Evolutionary conservation across 2,888 invertebrate genomes (phyloP).

Genomic region (Drosophila kambysellisi): DNA sequence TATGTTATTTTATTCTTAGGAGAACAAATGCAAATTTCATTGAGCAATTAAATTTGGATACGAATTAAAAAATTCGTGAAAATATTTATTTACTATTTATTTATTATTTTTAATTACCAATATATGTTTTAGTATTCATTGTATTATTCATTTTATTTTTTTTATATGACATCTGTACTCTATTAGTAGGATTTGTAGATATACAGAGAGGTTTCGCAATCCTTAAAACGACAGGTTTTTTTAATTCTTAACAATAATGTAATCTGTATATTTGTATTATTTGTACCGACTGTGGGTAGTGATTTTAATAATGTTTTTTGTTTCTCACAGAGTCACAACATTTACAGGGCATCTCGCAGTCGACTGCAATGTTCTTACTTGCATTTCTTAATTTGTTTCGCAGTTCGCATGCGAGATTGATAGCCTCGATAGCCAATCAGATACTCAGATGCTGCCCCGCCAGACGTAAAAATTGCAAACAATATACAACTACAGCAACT

Average conservation of each 20-base stretch:
- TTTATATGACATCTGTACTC: not conserved
- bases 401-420: constrained; percentile 18
- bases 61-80: not conserved
- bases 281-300: not conserved
- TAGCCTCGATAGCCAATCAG: constrained; percentile 43
- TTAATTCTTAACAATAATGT: no score
- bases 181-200: not conserved
- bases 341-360: not conserved
- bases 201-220: not conserved
- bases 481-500: constrained; percentile 10
- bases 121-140: not conserved
- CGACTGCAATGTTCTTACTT: not conserved
- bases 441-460: constrained; percentile 30
- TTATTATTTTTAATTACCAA: not conserved
- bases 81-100: not conserved
- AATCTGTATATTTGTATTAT: not conserved
- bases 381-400: not conserved
- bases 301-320: not conserved
- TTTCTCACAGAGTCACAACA: not conserved
- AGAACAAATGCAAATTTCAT: not conserved
- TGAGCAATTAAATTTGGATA: not conserved
- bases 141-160: no score
- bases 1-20: not conserved
- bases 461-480: constrained; percentile 21
- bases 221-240: not conserved